Base-by-base conservation (phyloP, 2,888 invertebrate species). In the Arrhopalites spinosus region DNA sequence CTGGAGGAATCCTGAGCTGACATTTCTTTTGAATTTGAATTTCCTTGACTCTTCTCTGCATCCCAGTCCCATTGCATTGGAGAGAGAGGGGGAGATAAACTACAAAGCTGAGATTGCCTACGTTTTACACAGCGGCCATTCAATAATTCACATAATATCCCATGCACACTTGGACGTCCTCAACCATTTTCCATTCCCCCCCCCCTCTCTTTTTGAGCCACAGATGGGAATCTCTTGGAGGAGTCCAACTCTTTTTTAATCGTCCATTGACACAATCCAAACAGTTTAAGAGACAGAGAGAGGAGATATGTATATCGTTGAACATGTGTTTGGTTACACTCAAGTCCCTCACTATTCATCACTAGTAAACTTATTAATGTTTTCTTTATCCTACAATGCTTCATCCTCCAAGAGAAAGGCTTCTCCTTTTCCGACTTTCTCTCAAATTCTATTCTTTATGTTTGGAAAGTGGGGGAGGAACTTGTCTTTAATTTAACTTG, bases 361-460 rank as follows among this genome's bases (percentile, higher is more conserved):
- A 59, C 59, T n/a, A 25, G 47, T 45, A 68, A 68, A 68, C 67
- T 68, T 68, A 45, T 68, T 68, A 45, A 68, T 68, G 67, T 68
- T 47, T 68, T 27, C 67, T 45, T 45, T 30, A 36, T 23, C 15
- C 67, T 25, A 13, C 23, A 20, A 11, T 59, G 11, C 59, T 59
- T 59, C 25, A 59, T 59, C 59, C 25, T 59, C 20, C 20, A 11
- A 36, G 36, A 36, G 36, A 36, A 36, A 36, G 36, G 11, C 36
- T 36, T 59, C 59, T 59, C 59, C 23, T 23, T 25, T 11, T 59
- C 11, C 11, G 11, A 59, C 59, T 20, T 59, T 23, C 59, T 59
- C n/a, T 2, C 20, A 20, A n/a, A 59, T 20, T 20, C 59, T 20
- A 25, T 8, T 13, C 20, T 59, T 23, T 59, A 59, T 20, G 59